Evolutionary conservation across 2,797 vertebrate genomes (phyloP), one percentile per base, ranked within the genome.

Genomic region (Dromococcyx pavoninus): DNA sequence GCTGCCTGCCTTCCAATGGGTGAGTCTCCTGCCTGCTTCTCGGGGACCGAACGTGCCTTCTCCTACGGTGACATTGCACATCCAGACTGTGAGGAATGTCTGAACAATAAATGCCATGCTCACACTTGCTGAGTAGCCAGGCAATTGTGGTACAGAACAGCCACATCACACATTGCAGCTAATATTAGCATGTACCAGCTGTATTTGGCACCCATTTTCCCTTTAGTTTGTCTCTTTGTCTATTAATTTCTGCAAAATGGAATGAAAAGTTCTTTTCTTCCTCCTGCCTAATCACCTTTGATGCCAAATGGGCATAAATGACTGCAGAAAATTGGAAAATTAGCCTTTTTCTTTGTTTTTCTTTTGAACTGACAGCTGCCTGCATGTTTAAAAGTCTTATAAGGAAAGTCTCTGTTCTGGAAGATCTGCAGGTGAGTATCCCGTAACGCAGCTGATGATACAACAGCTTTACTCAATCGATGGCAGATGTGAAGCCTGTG

Each of bases 381-480:
- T 53, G 58, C 15, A 75, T 15, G 28, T 69, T 76, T 46, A 70
- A 51, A 76, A 80, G 37, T 43, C 80, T 73, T 88, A 80, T 74
- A 65, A 92, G 87, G 73, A 80, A 65, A 56, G 14, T 78, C 43
- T 62, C 58, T 79, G 64, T 65, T 91, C 94, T 82, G 75, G 74
- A 93, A 92, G 78, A 80, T 50, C 69, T 76, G 60, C 71, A 96
- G 91, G 87, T 85, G 81, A 92, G 48, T 70, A 74, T 60, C 60
- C 72, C 77, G 24, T 54, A 88, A 91, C 10, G 48, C 28, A 51
- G 41, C 41, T 91, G 72, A 67, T 48, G 75, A 76, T 56, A 60
- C 17, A 74, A 85, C 33, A 82, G 41, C 65, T 91, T 93, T 95
- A 67, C 70, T 84, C 69, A 50, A 4, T 72, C 5, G 23, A 72